Evolutionary conservation across 1,140 invertebrate genomes (phyloP), one percentile per base, ranked within the genome.

Genomic region (Halictus rubicundus): DNA sequence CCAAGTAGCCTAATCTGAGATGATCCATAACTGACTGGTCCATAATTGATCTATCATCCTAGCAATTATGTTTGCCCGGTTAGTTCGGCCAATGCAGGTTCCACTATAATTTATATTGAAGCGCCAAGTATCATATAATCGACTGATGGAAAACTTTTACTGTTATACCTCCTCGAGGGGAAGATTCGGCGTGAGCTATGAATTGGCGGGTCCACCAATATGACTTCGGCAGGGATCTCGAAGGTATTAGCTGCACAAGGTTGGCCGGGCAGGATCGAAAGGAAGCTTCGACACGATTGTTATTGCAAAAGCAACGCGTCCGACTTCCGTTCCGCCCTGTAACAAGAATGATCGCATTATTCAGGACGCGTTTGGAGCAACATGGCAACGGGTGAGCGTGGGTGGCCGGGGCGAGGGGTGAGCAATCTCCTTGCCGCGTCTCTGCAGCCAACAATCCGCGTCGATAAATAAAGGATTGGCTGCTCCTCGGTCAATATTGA

Each of bases 401-500:
- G 66, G 69, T 12, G 59, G 66, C 49, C 42, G 68, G 46, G 75
- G 52, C 61, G 61, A 57, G 78, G 75, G 71, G 84, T 64, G 78
- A 85, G 86, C 87, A 88, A 88, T 87, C 83, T 88, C 78, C 81
- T 88, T 88, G 86, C 83, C 83, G 86, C 86, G 86, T 85, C 81
- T 82, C 86, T 85, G 79, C 84, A 88, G 87, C 89, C 85, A 90
- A 90, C 90, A 91, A 92, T 92, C 90, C 88, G 83, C 90, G 86
- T 90, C 87, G 89, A 93, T 93, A 93, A 93, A 93, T 92, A 92
- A 92, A 92, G 91, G 91, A 92, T 92, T 88, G 89, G 79, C 90
- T 90, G 91, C 89, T 92, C 87, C 87, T 92, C 89, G 88, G 92
- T 93, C 91, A 93, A 93, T 92, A 93, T 93, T 93, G 92, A 93